These are phyloP conservation scores for Coptodon bakossiorum DNA, from an alignment of 2,113 vertebrate species.

Conservation along the genomic window DNA sequence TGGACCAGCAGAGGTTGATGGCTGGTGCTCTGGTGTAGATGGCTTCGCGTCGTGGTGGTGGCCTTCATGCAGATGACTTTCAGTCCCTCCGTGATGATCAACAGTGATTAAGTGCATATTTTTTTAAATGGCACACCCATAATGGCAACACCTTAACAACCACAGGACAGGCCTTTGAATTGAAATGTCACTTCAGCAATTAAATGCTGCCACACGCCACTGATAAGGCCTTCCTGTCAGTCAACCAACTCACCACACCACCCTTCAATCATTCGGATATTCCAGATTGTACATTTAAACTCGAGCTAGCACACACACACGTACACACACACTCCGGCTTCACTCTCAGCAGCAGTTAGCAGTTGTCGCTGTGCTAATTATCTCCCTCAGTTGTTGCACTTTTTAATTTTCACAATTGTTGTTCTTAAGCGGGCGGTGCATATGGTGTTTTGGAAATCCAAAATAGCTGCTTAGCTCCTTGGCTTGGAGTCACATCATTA, in stretches of 20 bases:
- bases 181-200: conserved; percentile 59
- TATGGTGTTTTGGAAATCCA: conserved; percentile 34
- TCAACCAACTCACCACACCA: neutral
- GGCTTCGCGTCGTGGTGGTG: neutral
- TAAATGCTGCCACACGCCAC: conserved; percentile 13
- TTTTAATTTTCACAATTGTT: conserved; percentile 18
- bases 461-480: conserved; percentile 16
- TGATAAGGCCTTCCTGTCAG: conserved; percentile 42
- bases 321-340: neutral
- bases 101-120: conserved; percentile 27
- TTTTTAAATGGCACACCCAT: conserved; percentile 46
- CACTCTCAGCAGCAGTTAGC: neutral
- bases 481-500: conserved; percentile 37
- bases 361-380: conserved; percentile 15
- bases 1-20: conserved; percentile 11
- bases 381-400: conserved; percentile 32
- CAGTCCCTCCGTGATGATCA: neutral
- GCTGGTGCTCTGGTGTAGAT: conserved; percentile 17
- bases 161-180: conserved; percentile 30
- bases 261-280: conserved; percentile 18
- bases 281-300: conserved; percentile 5
- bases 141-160: conserved; percentile 37
- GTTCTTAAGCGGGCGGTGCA: conserved; percentile 14
- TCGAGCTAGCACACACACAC: neutral
- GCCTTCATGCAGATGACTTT: neutral